These are phyloP conservation scores for Chiridota heheva DNA, from an alignment of 35 echinoderm and acorn worm species.

Conservation along the genomic window DNA sequence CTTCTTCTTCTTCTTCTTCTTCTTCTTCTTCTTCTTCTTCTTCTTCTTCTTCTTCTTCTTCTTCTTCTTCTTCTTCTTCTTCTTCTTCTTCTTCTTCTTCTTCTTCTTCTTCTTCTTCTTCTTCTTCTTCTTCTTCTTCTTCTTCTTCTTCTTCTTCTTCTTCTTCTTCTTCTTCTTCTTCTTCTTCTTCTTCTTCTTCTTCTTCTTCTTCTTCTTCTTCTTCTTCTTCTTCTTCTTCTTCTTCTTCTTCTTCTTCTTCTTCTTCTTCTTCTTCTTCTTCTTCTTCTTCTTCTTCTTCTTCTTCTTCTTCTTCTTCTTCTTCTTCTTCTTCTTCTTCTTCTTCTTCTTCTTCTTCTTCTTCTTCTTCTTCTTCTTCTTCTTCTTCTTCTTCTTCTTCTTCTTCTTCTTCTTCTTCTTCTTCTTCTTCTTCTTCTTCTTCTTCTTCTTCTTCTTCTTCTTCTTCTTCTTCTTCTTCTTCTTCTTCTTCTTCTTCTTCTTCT, in stretches of 20 bases:
- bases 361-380: slow-evolving; percentile 8
- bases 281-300: slow-evolving; percentile 9
- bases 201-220: slow-evolving; percentile 8
- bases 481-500: not conserved
- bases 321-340: slow-evolving; percentile 8
- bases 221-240: slow-evolving; percentile 9
- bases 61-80: slow-evolving; percentile 8
- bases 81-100: not conserved
- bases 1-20: slow-evolving; percentile 8
- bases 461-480: not conserved
- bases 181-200: slow-evolving; percentile 8
- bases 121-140: not conserved
- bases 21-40: slow-evolving; percentile 5
- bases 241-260: slow-evolving; percentile 8
- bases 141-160: slow-evolving; percentile 8
- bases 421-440: not conserved
- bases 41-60: slow-evolving; percentile 9
- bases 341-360: slow-evolving; percentile 9
- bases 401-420: not conserved
- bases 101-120: not conserved
- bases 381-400: slow-evolving; percentile 8
- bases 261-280: slow-evolving; percentile 8
- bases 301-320: slow-evolving; percentile 8
- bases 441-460: not conserved
- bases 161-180: slow-evolving; percentile 9